Evolutionary conservation across 1,140 invertebrate species (phyloP).

Genomic region (Ceratosolen solmsi): DNA sequence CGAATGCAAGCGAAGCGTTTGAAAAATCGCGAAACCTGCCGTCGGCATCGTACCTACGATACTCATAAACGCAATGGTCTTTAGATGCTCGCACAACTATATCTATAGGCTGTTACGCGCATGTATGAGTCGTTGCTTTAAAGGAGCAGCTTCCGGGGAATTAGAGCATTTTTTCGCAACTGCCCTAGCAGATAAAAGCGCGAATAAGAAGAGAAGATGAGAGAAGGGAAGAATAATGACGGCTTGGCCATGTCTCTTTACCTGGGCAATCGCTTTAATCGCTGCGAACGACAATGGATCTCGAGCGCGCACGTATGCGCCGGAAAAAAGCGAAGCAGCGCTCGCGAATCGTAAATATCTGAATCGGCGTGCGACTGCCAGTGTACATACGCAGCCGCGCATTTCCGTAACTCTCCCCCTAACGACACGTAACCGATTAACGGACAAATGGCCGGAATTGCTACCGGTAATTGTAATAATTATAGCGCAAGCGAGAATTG

Average conservation of each 20-base stretch:
- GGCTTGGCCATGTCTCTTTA: conserved; percentile 31
- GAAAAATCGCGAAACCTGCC: conserved; percentile 27
- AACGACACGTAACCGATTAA: conserved; percentile 68
- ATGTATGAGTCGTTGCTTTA: neutral
- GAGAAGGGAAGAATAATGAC: neutral
- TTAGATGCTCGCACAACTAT: conserved; percentile 20
- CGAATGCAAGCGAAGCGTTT: no score
- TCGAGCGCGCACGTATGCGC: neutral
- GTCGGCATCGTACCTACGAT: neutral
- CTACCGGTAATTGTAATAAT: conserved; percentile 73
- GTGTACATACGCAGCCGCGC: conserved; percentile 47
- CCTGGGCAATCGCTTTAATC: conserved; percentile 33
- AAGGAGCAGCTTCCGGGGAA: conserved; percentile 45
- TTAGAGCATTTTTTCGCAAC: conserved; percentile 45
- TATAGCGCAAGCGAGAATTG: conserved; percentile 56
- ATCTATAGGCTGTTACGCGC: neutral
- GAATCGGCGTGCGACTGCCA: conserved; percentile 55
- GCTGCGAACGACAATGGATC: conserved; percentile 34
- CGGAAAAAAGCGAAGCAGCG: neutral
- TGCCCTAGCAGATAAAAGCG: neutral
- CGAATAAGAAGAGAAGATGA: neutral
- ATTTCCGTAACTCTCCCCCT: conserved; percentile 8
- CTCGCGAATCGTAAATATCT: conserved; percentile 62
- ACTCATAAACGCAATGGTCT: conserved; percentile 6
- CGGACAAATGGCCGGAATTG: conserved; percentile 68